phyloP scores from a whole-genome alignment of 2,888 invertebrate genomes.

The Yponomeuta cagnagella region DNA sequence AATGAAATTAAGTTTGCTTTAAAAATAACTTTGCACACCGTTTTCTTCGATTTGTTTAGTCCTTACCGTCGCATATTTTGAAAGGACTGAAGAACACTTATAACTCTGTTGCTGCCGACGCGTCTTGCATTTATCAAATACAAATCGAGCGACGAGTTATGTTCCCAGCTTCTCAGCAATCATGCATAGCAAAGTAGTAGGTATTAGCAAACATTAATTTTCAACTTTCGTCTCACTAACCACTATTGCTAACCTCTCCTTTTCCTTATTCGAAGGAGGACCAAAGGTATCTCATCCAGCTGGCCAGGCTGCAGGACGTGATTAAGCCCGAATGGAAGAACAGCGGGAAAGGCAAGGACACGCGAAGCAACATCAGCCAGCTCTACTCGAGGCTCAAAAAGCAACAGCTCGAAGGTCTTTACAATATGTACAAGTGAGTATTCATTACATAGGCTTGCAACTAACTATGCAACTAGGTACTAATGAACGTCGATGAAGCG shows the following conservation, averaged over 20 bases:
- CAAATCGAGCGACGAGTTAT: no score
- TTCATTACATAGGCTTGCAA: not conserved
- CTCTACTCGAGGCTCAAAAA: constrained; percentile 86
- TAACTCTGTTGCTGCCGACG: no score
- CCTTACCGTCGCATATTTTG: no score
- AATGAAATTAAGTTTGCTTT: no score
- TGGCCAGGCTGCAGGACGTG: constrained; percentile 82
- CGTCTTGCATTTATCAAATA: no score
- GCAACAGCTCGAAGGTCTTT: constrained; percentile 84
- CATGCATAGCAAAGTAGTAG: no score
- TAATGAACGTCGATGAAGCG: constrained; percentile 8
- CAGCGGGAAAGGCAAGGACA: constrained; percentile 84
- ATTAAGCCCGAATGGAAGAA: constrained; percentile 90
- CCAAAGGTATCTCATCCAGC: constrained; percentile 87
- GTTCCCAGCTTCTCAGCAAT: no score
- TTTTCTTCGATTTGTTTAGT: no score
- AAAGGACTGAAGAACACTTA: no score
- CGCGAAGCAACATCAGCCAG: constrained; percentile 81
- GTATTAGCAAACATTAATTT: no score
- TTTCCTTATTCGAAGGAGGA: constrained; percentile 76
- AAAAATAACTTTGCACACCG: no score
- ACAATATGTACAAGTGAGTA: constrained; percentile 84
- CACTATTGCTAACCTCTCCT: not conserved
- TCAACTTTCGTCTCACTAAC: not conserved
- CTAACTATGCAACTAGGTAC: no score